phyloP scores from a whole-genome alignment of 1,140 invertebrate species.

The Ptiloglossa arizonensis region DNA sequence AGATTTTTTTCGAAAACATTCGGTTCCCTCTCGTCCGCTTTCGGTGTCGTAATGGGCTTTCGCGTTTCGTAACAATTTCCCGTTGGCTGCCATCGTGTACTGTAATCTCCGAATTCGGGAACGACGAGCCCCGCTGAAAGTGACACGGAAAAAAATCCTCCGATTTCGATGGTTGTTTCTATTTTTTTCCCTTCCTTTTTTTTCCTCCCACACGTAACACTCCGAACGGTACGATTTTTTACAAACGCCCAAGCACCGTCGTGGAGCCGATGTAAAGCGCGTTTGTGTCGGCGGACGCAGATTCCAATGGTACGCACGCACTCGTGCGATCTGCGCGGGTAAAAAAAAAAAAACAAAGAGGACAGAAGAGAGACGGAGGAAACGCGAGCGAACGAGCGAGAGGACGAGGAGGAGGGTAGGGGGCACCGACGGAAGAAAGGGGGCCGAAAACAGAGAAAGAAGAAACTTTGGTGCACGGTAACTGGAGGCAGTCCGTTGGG shows the following conservation, averaged over 20 bases:
- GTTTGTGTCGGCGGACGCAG: conserved; percentile 3
- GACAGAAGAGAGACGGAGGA: background rate
- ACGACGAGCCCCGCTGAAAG: background rate
- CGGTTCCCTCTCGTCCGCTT: too few relatives aligned
- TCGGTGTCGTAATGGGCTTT: background rate
- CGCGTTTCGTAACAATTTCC: background rate
- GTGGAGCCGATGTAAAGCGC: conserved; percentile 16
- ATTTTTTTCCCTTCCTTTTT: background rate
- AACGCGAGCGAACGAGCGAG: background rate
- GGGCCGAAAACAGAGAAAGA: conserved; percentile 29
- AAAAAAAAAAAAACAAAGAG: background rate
- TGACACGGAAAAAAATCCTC: background rate
- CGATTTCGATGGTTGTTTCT: background rate
- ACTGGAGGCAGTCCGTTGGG: conserved; percentile 62
- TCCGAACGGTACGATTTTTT: background rate
- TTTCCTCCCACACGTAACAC: background rate
- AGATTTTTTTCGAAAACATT: too few relatives aligned
- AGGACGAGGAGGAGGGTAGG: background rate
- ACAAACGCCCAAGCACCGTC: background rate
- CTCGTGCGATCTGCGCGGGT: conserved; percentile 19
- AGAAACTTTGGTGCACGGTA: conserved; percentile 52
- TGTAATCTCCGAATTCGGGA: conserved; percentile 8
- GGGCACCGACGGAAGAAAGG: conserved; percentile 7
- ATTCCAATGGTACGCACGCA: conserved; percentile 33
- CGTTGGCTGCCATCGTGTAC: background rate